Evolutionary conservation across 2,888 invertebrate species (phyloP), one percentile per base, ranked within the genome.

Genomic region (Uropetala carovei): DNA sequence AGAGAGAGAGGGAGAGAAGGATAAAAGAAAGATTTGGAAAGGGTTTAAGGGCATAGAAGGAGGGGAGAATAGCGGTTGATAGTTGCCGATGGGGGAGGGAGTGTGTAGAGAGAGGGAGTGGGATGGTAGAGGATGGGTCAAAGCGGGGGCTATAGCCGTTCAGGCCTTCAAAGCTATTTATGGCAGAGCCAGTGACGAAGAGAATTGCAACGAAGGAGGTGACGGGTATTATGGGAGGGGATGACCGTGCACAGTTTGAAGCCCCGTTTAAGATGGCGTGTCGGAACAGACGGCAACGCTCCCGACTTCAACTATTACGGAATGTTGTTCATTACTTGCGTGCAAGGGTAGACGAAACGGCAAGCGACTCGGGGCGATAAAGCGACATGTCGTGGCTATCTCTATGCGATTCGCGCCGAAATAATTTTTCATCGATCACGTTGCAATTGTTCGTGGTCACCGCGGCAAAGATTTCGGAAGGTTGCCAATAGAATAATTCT

Each of bases 151-250:
- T 43, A n/a, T n/a, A n/a, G 43, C 86, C 14, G 85, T n/a, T 85
- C 86, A 86, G 43, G 64, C 10, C 56, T 64, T 30, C 58, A 18
- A 5, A 16, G 89, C 64, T 43, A 68, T 68, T 89, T 89, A 89
- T 18, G 56, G 89, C 56, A n/a, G 83, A 83, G 83, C n/a, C 83
- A 83, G 83, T 83, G 83, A 83, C 57, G 18, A 64, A 60, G 59
- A 27, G 86, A 60, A 64, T 27, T 16, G 30, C 60, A 60, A 57
- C 57, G 30, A 13, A 9, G 18, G n/a, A n/a, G 56, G 83, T 57
- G 83, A 83, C 83, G 83, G 57, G 27, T 18, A 11, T 27, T 7
- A 82, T 16, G 58, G n/a, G 22, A 59, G n/a, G 59, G 22, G 56
- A 56, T 43, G 18, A 30, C 56, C 83, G 14, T 59, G 85, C 85